Conservation (phyloP, 2,888 invertebrate genomes). For the Malacosoma neustria region DNA sequence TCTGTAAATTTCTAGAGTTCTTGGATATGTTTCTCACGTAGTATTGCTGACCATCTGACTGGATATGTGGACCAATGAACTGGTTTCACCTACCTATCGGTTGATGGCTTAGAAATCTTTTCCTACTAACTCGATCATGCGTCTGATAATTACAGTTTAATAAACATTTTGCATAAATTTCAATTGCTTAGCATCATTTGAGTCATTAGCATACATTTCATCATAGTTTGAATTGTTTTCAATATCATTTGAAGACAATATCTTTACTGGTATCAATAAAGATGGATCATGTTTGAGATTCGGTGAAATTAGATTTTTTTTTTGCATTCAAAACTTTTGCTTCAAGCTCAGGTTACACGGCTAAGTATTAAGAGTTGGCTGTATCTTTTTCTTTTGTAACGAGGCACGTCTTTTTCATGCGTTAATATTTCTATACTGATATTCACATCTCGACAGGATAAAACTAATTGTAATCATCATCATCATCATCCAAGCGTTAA, state of each 20-base stretch:
- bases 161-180: slow-evolving; percentile 20
- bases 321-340: background rate
- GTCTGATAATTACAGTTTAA: slow-evolving; percentile 48
- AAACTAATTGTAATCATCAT: too few relatives aligned
- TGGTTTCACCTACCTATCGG: slow-evolving; percentile 59
- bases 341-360: too few relatives aligned
- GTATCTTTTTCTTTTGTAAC: too few relatives aligned
- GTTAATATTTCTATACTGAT: too few relatives aligned
- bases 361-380: too few relatives aligned
- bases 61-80: slow-evolving; percentile 68
- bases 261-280: background rate
- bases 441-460: too few relatives aligned
- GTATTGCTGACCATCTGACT: slow-evolving; percentile 56
- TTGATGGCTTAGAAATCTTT: slow-evolving; percentile 60
- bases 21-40: slow-evolving; percentile 59
- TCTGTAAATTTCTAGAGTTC: slow-evolving; percentile 46
- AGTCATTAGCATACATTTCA: background rate
- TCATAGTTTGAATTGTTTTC: background rate
- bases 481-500: too few relatives aligned
- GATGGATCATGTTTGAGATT: background rate
- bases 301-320: background rate
- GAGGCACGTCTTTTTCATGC: too few relatives aligned
- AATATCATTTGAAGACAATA: background rate
- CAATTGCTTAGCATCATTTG: slow-evolving; percentile 4
- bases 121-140: slow-evolving; percentile 68